phyloP scores from a whole-genome alignment of 2,797 vertebrate genomes.

The Danio jaintianensis region DNA sequence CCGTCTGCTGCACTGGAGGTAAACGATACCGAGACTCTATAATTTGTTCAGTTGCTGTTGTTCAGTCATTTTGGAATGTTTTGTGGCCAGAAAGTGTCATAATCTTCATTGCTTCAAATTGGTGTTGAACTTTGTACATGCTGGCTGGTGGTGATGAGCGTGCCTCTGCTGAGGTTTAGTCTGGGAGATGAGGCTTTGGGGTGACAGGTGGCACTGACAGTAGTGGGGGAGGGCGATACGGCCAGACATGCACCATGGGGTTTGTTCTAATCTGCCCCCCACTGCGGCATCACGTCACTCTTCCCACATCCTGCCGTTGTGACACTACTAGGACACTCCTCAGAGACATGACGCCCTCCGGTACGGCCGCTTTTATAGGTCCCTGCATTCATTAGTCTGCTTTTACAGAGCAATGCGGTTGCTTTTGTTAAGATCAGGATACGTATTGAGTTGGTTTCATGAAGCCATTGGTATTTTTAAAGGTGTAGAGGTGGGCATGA shows the following conservation, averaged over 20 bases:
- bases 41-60: slow-evolving; percentile 14
- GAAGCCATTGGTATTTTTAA: slow-evolving; percentile 55
- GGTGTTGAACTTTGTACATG: neutral
- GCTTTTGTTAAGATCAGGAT: slow-evolving; percentile 5
- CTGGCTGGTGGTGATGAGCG: neutral
- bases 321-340: slow-evolving; percentile 45
- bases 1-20: slow-evolving; percentile 99
- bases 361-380: slow-evolving; percentile 30
- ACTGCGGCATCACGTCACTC: slow-evolving; percentile 72
- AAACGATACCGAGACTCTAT: slow-evolving; percentile 71
- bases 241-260: slow-evolving; percentile 71
- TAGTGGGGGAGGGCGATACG: slow-evolving; percentile 60
- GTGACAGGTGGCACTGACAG: slow-evolving; percentile 75
- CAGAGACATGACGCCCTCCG: slow-evolving; percentile 42
- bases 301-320: slow-evolving; percentile 55
- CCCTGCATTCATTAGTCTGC: slow-evolving; percentile 4
- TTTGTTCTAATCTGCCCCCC: slow-evolving; percentile 77
- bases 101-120: neutral
- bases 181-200: slow-evolving; percentile 60
- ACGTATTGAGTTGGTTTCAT: neutral
- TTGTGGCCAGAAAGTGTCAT: slow-evolving; percentile 7
- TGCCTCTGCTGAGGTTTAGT: slow-evolving; percentile 49
- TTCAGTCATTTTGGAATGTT: neutral
- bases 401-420: slow-evolving; percentile 5
- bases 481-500: slow-evolving; percentile 10